phyloP scores from a whole-genome alignment of 2,113 vertebrate species.

The Megaleporinus macrocephalus region DNA sequence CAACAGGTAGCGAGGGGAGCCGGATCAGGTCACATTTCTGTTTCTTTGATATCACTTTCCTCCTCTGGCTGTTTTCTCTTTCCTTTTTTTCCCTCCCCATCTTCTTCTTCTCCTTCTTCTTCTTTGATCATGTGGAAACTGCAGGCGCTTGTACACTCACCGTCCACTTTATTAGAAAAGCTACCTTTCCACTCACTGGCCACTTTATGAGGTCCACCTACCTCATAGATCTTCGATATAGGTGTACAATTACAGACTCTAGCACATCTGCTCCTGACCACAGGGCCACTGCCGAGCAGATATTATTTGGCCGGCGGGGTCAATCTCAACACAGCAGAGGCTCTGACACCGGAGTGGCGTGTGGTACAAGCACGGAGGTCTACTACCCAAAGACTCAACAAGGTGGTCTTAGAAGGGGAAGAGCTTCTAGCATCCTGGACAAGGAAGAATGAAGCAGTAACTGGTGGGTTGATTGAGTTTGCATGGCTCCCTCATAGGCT shows the following conservation, averaged over 20 bases:
- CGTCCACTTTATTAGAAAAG: background rate
- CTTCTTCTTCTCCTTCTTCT: too few relatives aligned
- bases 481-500: too few relatives aligned
- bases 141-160: background rate
- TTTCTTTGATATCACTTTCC: background rate
- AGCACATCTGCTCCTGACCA: background rate
- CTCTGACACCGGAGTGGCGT: background rate
- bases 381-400: too few relatives aligned
- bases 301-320: background rate
- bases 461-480: too few relatives aligned
- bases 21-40: conserved; percentile 11
- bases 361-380: background rate
- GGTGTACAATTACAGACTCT: background rate
- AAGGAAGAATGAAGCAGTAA: too few relatives aligned
- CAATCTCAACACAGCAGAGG: background rate
- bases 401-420: too few relatives aligned
- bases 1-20: conserved; percentile 15
- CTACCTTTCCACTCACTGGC: background rate
- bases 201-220: conserved; percentile 2
- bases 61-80: background rate
- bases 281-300: background rate
- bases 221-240: background rate
- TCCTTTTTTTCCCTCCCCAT: background rate
- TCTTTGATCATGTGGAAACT: conserved; percentile 1
- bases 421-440: too few relatives aligned